Evolutionary conservation across 2,888 invertebrate genomes (phyloP), one percentile per base, ranked within the genome.

Genomic region (Eueremaeus valkanovi): DNA sequence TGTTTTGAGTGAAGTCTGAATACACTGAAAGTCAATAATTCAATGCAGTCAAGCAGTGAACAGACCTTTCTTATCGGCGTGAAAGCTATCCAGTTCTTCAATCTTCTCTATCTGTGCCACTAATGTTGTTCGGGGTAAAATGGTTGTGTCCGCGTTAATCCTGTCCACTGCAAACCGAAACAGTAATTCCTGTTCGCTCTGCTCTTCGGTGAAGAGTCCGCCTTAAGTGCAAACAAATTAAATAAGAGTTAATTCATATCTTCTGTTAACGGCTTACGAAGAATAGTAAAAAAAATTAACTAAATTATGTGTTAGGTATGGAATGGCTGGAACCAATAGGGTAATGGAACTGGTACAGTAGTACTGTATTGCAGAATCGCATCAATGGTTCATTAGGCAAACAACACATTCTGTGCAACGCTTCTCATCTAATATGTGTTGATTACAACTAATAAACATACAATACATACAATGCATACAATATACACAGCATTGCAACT

Each of bases 111-210:
- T 91, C 86, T 93, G 92, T 42, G 92, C 92, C 77, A 91, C 89
- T 73, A 96, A 86, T 82, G 92, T 90, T n/a, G 93, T 92, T 81
- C 93, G 86, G 40, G 92, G 91, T 81, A 93, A 85, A 80, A 94
- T 89, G 73, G 90, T 88, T 72, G 80, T 31, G 73, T 80, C 92
- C 42, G 89, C 88, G 85, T 94, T 95, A 81, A 94, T 92, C 82
- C 91, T 88, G 82, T 94, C 92, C 74, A 95, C 93, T 1, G 95
- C 95, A 85, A 94, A 92, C 76, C 92, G 89, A 84, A 96, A 95
- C 61, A 95, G 94, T 76, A 93, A 88, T 84, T 93, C 93, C 83
- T 78, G 74, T 63, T 80, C 80, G 11, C 76, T 77, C 76, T 79
- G 77, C 16, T 78, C 79, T 1, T 72, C 68, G 66, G 78, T 78